Base-by-base conservation (phyloP, 2,888 invertebrate genomes). In the Muscina levida region DNA sequence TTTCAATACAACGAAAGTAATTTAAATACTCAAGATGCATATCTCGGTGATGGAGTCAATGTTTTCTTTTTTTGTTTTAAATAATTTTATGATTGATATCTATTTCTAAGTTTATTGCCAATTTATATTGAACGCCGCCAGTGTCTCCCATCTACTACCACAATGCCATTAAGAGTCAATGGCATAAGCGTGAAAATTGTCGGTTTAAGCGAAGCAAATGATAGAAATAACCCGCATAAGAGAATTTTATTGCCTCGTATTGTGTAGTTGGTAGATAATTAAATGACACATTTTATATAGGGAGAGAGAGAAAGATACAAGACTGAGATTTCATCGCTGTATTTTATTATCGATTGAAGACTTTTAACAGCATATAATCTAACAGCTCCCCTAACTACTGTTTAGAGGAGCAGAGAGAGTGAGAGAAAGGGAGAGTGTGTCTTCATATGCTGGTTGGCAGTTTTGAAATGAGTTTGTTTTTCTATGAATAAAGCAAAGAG, bases 61-160 rank as follows among this genome's bases (percentile, higher is more conserved):
- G 10, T 48, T 31, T 31, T 8, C 6, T 3, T 31, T 31, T 31
- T 5, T 31, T 3, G 1, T 48, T 48, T 19, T 48, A 4, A 19
- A 19, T 19, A 48, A 48, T 48, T 48, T 48, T 1, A 10, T 17
- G 59, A 59, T 59, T 39, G 19, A 59, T 15, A 59, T 59, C 59
- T 17, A 66, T 73, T 73, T 42, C 11, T 56, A 66, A 68, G 68
- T 73, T 78, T 70, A 73, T 70, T 78, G 56, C 46, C 70, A 73
- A 73, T 73, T 70, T 57, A 65, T 56, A 17, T 19, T 59, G 8
- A n/a, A 59, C 56, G 22, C 44, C 59, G 48, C 51, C 46, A 46
- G 4, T 2, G 1, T 15, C 46, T 17, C 4, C 13, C 13, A 13
- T 2, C 13, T 42, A 13, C 6, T 42, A n/a, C n/a, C n/a, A n/a